These are phyloP conservation scores for Dendrolimus pini DNA, from an alignment of 2,888 invertebrate genomes.

Conservation along the genomic window DNA sequence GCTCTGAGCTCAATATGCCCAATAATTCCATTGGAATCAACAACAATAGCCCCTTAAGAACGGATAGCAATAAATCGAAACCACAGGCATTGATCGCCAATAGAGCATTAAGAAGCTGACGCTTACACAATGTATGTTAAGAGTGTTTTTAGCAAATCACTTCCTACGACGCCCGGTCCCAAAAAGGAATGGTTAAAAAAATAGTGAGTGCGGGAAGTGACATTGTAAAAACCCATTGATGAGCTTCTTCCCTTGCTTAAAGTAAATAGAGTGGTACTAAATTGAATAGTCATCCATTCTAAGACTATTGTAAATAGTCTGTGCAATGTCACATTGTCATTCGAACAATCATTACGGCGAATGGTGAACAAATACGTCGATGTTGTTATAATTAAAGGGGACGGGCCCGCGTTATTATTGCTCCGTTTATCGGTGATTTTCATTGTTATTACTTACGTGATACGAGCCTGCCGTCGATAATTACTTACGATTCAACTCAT, in stretches of 20 bases:
- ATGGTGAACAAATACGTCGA: constrained; percentile 41
- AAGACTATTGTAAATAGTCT: constrained; percentile 20
- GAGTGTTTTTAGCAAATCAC: constrained; percentile 73
- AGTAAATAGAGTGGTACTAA: constrained; percentile 58
- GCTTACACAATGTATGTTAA: constrained; percentile 68
- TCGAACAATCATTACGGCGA: constrained; percentile 39
- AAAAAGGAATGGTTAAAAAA: constrained; percentile 54
- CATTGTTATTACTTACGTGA: constrained; percentile 42
- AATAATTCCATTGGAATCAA: constrained; percentile 55
- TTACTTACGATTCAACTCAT: constrained; percentile 28
- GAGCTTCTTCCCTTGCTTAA: constrained; percentile 30
- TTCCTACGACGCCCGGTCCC: constrained; percentile 50
- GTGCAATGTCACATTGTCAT: constrained; percentile 34
- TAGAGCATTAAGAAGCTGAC: constrained; percentile 64
- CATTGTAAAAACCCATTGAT: constrained; percentile 56
- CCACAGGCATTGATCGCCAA: constrained; percentile 58
- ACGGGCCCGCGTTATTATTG: constrained; percentile 31
- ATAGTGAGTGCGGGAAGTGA: constrained; percentile 69
- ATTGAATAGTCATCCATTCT: constrained; percentile 70
- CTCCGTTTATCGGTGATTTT: constrained; percentile 34
- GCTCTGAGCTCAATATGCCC: constrained; percentile 36
- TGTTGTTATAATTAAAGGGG: constrained; percentile 43
- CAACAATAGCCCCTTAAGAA: constrained; percentile 61
- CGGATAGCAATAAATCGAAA: constrained; percentile 65
- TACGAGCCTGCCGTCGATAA: constrained; percentile 28